These are phyloP conservation scores for Oncorhynchus masou DNA, from an alignment of 2,113 vertebrate species.

Conservation along the genomic window DNA sequence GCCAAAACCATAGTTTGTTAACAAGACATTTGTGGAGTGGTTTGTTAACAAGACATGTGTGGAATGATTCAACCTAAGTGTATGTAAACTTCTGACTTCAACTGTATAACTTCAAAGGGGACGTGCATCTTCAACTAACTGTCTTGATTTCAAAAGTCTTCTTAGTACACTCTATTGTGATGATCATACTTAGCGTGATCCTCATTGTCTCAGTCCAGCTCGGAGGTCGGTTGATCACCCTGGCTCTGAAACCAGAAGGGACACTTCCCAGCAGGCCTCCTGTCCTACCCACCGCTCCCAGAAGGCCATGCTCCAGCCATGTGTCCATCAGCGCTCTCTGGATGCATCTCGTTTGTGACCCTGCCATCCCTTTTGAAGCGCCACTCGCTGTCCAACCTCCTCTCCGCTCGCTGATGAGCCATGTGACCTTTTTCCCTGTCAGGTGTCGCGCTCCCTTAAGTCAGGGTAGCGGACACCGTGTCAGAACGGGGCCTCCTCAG, in stretches of 20 bases:
- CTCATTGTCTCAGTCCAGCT: conserved; percentile 54
- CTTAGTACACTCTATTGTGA: conserved; percentile 26
- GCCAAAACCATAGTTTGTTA: too few relatives aligned
- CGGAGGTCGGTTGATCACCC: conserved; percentile 54
- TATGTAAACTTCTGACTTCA: too few relatives aligned
- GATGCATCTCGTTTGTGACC: too few relatives aligned
- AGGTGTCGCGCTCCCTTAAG: conserved; percentile 67
- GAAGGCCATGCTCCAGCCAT: conserved; percentile 73
- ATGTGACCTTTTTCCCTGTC: conserved; percentile 72
- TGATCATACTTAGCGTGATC: conserved; percentile 53
- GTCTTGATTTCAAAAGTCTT: too few relatives aligned
- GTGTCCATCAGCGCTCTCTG: conserved; percentile 43
- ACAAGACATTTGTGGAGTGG: too few relatives aligned
- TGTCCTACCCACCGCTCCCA: conserved; percentile 69
- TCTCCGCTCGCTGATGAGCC: conserved; percentile 57
- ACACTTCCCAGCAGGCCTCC: conserved; percentile 67
- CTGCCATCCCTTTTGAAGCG: conserved; percentile 51
- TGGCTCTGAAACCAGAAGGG: conserved; percentile 62
- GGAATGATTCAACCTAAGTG: too few relatives aligned
- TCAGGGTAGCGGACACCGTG: conserved; percentile 50
- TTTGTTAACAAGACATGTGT: too few relatives aligned
- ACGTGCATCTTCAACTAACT: too few relatives aligned
- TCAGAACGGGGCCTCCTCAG: neutral
- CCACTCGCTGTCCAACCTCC: conserved; percentile 31
- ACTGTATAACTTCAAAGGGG: too few relatives aligned